Conservation (phyloP, 2,113 vertebrate species). For the Sphaerodactylus townsendi region DNA sequence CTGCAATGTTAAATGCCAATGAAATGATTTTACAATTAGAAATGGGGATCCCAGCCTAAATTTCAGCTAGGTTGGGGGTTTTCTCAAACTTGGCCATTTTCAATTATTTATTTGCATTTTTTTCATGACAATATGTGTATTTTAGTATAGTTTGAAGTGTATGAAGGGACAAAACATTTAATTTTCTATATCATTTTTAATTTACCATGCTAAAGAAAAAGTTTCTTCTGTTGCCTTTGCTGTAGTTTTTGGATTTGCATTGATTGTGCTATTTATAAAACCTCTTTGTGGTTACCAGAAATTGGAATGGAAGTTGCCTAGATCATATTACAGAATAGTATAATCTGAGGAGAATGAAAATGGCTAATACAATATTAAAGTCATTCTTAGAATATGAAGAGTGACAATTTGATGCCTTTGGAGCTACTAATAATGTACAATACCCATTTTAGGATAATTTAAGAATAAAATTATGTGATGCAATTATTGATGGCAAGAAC, state of each 20-base stretch:
- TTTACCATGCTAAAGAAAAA: not conserved
- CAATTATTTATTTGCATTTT: not conserved
- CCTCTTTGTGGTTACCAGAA: constrained; percentile 8
- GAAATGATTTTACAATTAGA: no score
- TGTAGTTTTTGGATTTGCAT: not conserved
- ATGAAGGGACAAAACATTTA: not conserved
- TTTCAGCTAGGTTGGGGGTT: no score
- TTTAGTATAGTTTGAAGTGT: not conserved
- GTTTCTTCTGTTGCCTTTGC: not conserved
- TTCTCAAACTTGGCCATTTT: not conserved
- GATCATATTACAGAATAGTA: constrained; percentile 17
- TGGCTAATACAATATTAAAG: constrained; percentile 1
- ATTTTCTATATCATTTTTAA: constrained; percentile 10
- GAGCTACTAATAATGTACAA: not conserved
- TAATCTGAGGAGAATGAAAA: constrained; percentile 17
- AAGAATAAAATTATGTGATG: constrained; percentile 24
- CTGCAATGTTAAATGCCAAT: no score
- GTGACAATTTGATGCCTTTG: constrained; percentile 22
- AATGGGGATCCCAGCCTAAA: no score
- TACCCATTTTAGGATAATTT: constrained; percentile 2
- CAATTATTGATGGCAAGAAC: constrained; percentile 36
- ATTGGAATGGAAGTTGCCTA: constrained; percentile 17
- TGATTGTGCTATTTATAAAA: not conserved
- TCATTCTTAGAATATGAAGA: constrained; percentile 16
- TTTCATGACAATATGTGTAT: not conserved